Conservation (phyloP, 1,140 invertebrate genomes). For the Dryas iulia region DNA sequence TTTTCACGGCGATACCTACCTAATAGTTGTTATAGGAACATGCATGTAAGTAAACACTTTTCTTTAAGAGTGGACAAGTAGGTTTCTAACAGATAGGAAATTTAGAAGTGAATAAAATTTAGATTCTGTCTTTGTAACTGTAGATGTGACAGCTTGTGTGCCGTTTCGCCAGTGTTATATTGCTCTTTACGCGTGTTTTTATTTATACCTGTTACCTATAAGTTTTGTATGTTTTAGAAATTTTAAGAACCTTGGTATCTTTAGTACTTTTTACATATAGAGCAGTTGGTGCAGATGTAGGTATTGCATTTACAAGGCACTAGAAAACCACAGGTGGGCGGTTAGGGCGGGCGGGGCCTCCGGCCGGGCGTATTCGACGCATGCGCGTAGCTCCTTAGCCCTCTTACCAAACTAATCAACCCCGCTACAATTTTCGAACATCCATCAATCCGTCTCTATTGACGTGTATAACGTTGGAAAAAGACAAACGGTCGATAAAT, state of each 20-base stretch:
- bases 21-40: conserved; percentile 35
- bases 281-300: conserved; percentile 37
- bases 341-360: conserved; percentile 61
- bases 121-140: conserved; percentile 64
- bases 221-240: conserved; percentile 20
- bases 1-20: conserved; percentile 7
- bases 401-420: conserved; percentile 52
- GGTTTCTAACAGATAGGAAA: conserved; percentile 41
- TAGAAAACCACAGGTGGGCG: conserved; percentile 72
- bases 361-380: conserved; percentile 57
- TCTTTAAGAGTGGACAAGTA: conserved; percentile 41
- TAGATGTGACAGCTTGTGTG: conserved; percentile 74
- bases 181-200: conserved; percentile 69
- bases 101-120: conserved; percentile 45
- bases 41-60: conserved; percentile 54
- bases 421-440: conserved; percentile 43
- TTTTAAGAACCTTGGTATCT: conserved; percentile 1
- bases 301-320: conserved; percentile 52
- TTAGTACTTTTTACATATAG: conserved; percentile 10
- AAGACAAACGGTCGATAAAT: conserved; percentile 54
- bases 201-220: conserved; percentile 29
- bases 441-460: conserved; percentile 60
- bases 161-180: conserved; percentile 73
- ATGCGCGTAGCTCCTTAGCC: conserved; percentile 52
- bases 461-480: conserved; percentile 52